phyloP scores from a whole-genome alignment of 2,113 vertebrate species.

The Tauraco erythrolophus region DNA sequence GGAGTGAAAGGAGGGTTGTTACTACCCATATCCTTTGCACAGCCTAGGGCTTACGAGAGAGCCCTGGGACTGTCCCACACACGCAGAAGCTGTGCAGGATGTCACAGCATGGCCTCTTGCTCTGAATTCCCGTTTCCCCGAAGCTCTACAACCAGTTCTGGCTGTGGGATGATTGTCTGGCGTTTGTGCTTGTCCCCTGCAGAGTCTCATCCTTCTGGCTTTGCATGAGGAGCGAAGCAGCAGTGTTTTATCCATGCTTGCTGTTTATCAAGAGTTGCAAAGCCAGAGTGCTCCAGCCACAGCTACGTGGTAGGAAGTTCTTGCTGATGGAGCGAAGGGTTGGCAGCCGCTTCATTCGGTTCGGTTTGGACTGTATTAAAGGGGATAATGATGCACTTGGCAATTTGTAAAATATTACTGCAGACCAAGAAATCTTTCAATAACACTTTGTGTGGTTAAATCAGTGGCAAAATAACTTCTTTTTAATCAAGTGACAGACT shows the following conservation, averaged over 20 bases:
- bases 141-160: neutral
- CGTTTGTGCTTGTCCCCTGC: neutral
- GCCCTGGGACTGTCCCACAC: fast-evolving
- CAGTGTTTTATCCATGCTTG: neutral
- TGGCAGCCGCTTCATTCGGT: neutral
- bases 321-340: fast-evolving
- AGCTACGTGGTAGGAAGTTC: neutral
- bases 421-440: neutral
- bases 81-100: neutral
- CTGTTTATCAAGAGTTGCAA: neutral
- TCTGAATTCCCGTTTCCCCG: neutral
- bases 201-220: neutral
- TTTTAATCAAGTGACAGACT: neutral
- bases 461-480: neutral
- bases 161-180: neutral
- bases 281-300: neutral
- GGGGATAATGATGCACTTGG: neutral
- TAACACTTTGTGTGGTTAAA: neutral
- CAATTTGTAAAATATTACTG: neutral
- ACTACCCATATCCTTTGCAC: neutral
- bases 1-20: neutral
- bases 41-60: neutral
- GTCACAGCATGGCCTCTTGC: fast-evolving
- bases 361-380: neutral
- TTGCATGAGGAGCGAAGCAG: fast-evolving